These are phyloP conservation scores for Zosterops hypoxanthus DNA, from an alignment of 2,113 vertebrate species.

Conservation along the genomic window DNA sequence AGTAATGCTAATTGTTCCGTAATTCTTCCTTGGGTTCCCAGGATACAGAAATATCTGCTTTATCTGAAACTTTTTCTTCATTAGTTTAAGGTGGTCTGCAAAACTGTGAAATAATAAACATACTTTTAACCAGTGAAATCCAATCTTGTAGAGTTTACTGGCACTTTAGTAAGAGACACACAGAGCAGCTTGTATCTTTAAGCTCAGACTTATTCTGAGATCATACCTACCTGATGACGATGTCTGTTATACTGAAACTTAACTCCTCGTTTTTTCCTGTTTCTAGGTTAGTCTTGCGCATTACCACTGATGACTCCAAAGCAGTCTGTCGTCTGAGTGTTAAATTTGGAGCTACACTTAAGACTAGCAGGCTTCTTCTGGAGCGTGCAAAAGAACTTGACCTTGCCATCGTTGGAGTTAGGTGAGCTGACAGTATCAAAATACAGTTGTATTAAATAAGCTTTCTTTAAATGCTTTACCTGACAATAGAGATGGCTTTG, in stretches of 20 bases:
- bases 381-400: constrained; percentile 90
- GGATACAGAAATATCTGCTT: neutral
- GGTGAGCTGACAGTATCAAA: constrained; percentile 57
- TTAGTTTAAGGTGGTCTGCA: neutral
- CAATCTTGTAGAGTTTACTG: neutral
- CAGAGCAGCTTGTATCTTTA: neutral
- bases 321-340: constrained; percentile 93
- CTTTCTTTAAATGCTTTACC: neutral
- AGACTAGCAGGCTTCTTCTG: constrained; percentile 88
- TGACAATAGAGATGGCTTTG: neutral
- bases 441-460: neutral
- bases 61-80: neutral
- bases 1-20: constrained; percentile 35
- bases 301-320: constrained; percentile 96
- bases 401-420: constrained; percentile 90
- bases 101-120: neutral
- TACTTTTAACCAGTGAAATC: neutral
- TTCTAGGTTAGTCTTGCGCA: constrained; percentile 90
- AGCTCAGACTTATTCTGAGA: neutral
- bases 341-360: constrained; percentile 94
- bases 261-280: neutral
- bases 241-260: neutral
- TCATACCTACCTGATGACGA: neutral
- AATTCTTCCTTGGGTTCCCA: neutral
- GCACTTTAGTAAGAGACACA: neutral